phyloP scores from a whole-genome alignment of 2,888 invertebrate genomes.

The Lithophane semibrunnea region DNA sequence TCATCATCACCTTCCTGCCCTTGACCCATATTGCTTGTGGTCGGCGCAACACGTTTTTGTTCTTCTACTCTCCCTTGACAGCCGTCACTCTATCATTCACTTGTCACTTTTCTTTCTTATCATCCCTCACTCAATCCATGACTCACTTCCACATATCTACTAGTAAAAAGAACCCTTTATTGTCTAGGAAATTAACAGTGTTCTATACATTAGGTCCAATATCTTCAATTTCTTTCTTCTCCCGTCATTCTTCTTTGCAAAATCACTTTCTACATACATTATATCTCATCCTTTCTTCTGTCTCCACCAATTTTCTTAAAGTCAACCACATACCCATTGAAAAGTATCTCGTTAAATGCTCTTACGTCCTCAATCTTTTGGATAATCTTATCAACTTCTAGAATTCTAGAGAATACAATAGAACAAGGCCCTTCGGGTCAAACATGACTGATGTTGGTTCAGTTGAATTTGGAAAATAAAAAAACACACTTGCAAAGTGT shows the following conservation, averaged over 20 bases:
- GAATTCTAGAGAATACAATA: neutral
- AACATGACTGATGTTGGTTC: too few species aligned
- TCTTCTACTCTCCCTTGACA: neutral
- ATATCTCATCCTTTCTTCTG: neutral
- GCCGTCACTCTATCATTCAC: neutral
- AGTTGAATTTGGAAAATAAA: neutral
- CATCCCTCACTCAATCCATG: too few species aligned
- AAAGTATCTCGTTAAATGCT: neutral
- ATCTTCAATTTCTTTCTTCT: neutral
- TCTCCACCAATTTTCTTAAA: too few species aligned
- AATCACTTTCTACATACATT: neutral
- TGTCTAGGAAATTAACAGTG: neutral
- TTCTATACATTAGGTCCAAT: neutral
- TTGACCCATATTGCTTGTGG: neutral
- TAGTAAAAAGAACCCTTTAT: neutral
- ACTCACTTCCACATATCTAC: neutral
- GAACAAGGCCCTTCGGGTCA: neutral
- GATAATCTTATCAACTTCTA: too few species aligned
- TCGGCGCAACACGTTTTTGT: neutral
- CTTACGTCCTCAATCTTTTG: neutral
- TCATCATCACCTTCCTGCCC: neutral
- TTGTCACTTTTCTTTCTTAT: neutral
- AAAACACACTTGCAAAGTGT: too few species aligned
- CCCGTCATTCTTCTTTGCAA: neutral
- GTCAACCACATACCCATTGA: neutral